Base-by-base conservation (phyloP, 2,888 invertebrate genomes). In the Ethmia dodecea region DNA sequence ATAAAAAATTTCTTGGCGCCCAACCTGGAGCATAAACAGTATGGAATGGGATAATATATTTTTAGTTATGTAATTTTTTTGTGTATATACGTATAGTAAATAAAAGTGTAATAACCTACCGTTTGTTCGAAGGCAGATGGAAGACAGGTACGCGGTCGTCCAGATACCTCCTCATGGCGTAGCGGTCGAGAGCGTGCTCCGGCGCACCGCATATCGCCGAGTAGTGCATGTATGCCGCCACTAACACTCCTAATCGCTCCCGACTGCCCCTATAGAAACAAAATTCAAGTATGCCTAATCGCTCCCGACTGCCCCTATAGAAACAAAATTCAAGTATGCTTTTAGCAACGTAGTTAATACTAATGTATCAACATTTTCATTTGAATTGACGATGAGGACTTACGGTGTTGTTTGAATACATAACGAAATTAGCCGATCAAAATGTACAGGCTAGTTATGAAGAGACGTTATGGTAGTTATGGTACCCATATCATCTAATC, bases 161-260 rank as follows among this genome's bases (percentile, higher is more conserved):
- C 53, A 96, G 91, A 77, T 95, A 97, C 57, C 93, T 89, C 60
- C 94, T 90, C 96, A 97, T 97, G 30, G 96, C 95, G 80, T 95
- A 96, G 63, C 96, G 89, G 84, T 97, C 97, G 55, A 97, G 88
- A 6, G 96, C 95, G 68, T 94, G 92, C 66, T 93, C 93, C 2
- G 89, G 89, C 28, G 84, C 89, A n/a, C 95, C 95, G 79, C 96
- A 97, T 60, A 97, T 96, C 64, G 93, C 94, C 49, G 95, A 94
- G 87, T 97, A 97, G 83, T 96, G 94, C 93, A 97, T 94, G 83
- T 96, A 97, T 9, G 96, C 95, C 13, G 96, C 94, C 43, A 97
- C 93, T 46, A 96, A 90, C 33, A 96, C 93, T 28, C 96, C 96
- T 18, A 95, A 88, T 37, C 96, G 89, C 60, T 95, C 95, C 55